phyloP scores from a whole-genome alignment of 2,888 invertebrate genomes.

The Athripsodes cinereus region DNA sequence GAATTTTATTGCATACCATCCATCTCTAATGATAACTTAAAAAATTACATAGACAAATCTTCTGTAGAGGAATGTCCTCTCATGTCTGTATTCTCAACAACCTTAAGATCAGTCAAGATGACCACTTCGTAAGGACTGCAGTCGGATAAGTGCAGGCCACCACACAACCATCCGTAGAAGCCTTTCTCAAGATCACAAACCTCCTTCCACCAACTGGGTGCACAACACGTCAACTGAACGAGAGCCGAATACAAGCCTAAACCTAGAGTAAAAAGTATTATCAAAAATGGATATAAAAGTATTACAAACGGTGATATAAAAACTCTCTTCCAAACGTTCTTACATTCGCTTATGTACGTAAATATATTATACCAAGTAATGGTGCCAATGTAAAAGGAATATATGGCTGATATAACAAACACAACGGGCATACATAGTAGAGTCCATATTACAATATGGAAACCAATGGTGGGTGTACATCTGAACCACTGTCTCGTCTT shows the following conservation, averaged over 20 bases:
- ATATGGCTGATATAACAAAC: constrained; percentile 54
- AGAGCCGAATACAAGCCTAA: constrained; percentile 62
- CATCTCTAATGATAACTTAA: too few relatives aligned
- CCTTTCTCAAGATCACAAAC: constrained; percentile 71
- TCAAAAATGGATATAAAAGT: constrained; percentile 63
- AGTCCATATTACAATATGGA: constrained; percentile 60
- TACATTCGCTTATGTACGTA: constrained; percentile 62
- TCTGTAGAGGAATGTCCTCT: constrained; percentile 39
- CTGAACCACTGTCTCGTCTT: constrained; percentile 51
- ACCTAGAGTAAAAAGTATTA: constrained; percentile 57
- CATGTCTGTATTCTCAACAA: constrained; percentile 27
- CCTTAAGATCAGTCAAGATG: constrained; percentile 53
- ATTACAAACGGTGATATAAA: constrained; percentile 62
- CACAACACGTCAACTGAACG: constrained; percentile 62
- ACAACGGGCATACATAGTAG: constrained; percentile 62
- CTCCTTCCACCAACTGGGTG: constrained; percentile 63
- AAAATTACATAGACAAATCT: constrained; percentile 37
- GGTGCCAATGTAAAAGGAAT: constrained; percentile 70
- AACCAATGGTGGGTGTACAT: constrained; percentile 54
- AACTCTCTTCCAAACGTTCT: constrained; percentile 55
- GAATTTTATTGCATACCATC: too few relatives aligned
- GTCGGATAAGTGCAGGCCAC: constrained; percentile 58
- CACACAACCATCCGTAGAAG: constrained; percentile 72
- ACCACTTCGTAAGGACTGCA: constrained; percentile 73
- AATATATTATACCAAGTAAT: constrained; percentile 73